These are phyloP conservation scores for Steinernema carpocapsae DNA, from an alignment of 2,888 invertebrate species.

Conservation along the genomic window DNA sequence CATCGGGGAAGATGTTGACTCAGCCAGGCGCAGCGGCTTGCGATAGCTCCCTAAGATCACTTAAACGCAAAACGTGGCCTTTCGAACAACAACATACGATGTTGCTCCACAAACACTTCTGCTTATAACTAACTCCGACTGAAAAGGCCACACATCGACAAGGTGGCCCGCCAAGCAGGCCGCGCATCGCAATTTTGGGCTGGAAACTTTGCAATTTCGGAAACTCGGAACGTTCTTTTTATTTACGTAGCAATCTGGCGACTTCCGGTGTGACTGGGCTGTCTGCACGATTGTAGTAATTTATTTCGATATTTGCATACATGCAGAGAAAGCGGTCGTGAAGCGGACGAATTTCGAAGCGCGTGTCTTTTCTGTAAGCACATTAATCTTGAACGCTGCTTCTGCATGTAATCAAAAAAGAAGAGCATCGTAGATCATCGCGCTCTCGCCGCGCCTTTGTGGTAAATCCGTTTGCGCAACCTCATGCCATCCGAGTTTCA, in stretches of 20 bases:
- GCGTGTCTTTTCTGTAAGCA: no score
- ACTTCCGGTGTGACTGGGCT: conserved; percentile 14
- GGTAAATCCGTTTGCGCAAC: neutral
- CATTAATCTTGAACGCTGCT: no score
- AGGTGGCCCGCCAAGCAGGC: no score
- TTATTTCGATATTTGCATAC: neutral
- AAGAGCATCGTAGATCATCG: no score
- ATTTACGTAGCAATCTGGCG: neutral
- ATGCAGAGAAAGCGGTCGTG: no score
- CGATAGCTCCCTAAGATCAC: conserved; percentile 20
- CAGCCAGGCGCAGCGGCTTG: neutral
- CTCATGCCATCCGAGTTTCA: no score
- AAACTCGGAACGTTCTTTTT: neutral
- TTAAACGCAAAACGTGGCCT: conserved; percentile 16
- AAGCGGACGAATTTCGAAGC: no score
- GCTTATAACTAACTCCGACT: conserved; percentile 9
- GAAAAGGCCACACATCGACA: neutral
- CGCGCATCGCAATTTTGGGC: neutral
- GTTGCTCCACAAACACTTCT: conserved; percentile 24
- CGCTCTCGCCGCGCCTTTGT: neutral
- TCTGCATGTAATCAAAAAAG: no score
- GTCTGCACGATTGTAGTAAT: neutral
- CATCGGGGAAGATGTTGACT: conserved; percentile 9
- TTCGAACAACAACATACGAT: conserved; percentile 26
- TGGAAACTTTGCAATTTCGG: neutral